Percentiles rank a stretch among this genome's conserved stretches.
These are phyloP conservation scores for Belgica antarctica DNA, from an alignment of 2,888 invertebrate species.

Conservation along the genomic window DNA sequence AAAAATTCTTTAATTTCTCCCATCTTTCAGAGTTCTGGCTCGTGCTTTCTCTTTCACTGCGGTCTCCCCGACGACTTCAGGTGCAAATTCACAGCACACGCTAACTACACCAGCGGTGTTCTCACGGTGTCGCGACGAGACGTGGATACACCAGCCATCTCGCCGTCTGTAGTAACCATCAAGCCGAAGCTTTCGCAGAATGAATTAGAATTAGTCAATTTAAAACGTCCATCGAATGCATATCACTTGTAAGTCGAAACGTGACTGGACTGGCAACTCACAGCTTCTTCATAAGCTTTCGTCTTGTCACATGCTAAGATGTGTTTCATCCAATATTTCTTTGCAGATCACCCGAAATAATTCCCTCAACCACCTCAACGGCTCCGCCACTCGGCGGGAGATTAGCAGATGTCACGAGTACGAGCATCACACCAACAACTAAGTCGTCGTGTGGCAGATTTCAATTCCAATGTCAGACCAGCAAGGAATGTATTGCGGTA, in stretches of 20 bases:
- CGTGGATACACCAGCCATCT: slow-evolving; percentile 16
- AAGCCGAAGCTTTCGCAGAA: slow-evolving; percentile 51
- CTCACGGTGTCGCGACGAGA: slow-evolving; percentile 64
- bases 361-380: slow-evolving; percentile 40
- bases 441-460: slow-evolving; percentile 68
- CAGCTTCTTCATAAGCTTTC: background rate
- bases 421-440: slow-evolving; percentile 16
- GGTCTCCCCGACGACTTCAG: slow-evolving; percentile 87
- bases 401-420: slow-evolving; percentile 28
- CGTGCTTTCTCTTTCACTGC: slow-evolving; percentile 89
- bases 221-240: slow-evolving; percentile 48
- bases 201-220: slow-evolving; percentile 54
- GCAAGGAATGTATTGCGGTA: slow-evolving; percentile 78
- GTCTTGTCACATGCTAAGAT: background rate
- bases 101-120: slow-evolving; percentile 84
- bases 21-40: slow-evolving; percentile 67
- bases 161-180: background rate
- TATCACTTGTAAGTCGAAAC: slow-evolving; percentile 36
- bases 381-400: slow-evolving; percentile 44
- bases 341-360: slow-evolving; percentile 2
- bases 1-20: too few species aligned
- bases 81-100: slow-evolving; percentile 87
- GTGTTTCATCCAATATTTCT: background rate
- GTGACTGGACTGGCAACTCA: background rate
- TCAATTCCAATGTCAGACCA: slow-evolving; percentile 85